A percentile compares a stretch with the other conserved stretches of the same genome.
phyloP scores from a whole-genome alignment of 2,888 invertebrate species.

The Alsophila aescularia region DNA sequence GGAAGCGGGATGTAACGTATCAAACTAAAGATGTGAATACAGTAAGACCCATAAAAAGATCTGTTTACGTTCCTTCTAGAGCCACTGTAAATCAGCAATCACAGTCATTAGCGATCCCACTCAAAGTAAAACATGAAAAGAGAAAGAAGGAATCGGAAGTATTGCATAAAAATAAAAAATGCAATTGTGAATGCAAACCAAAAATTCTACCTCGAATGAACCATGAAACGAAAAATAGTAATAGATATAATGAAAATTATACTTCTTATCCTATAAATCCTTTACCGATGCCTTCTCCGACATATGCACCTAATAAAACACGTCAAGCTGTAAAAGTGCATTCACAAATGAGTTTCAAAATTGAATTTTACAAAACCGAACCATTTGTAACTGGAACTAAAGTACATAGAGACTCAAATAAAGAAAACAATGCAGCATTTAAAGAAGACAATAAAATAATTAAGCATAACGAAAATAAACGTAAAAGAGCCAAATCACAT shows the following conservation, averaged over 20 bases:
- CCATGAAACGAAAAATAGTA: too few relatives aligned
- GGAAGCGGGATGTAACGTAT: not conserved
- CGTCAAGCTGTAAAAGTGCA: slow-evolving; percentile 30
- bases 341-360: slow-evolving; percentile 40
- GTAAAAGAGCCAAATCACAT: too few relatives aligned
- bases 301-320: slow-evolving; percentile 15
- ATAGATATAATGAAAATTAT: too few relatives aligned
- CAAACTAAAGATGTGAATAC: slow-evolving; percentile 1
- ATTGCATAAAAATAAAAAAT: too few relatives aligned
- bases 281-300: not conserved
- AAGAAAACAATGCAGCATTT: too few relatives aligned
- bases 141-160: too few relatives aligned
- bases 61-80: not conserved
- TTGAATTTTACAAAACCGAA: slow-evolving; percentile 43
- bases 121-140: not conserved
- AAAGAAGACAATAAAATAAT: too few relatives aligned
- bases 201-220: too few relatives aligned
- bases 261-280: too few relatives aligned
- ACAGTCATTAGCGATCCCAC: too few relatives aligned
- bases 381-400: not conserved
- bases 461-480: too few relatives aligned
- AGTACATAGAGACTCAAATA: not conserved
- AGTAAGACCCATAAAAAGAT: not conserved
- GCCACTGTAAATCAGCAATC: not conserved
- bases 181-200: too few relatives aligned